Percentiles rank a stretch among this genome's conserved stretches.
These are phyloP conservation scores for Reticulitermes speratus DNA, from an alignment of 1,140 invertebrate genomes.

Conservation along the genomic window DNA sequence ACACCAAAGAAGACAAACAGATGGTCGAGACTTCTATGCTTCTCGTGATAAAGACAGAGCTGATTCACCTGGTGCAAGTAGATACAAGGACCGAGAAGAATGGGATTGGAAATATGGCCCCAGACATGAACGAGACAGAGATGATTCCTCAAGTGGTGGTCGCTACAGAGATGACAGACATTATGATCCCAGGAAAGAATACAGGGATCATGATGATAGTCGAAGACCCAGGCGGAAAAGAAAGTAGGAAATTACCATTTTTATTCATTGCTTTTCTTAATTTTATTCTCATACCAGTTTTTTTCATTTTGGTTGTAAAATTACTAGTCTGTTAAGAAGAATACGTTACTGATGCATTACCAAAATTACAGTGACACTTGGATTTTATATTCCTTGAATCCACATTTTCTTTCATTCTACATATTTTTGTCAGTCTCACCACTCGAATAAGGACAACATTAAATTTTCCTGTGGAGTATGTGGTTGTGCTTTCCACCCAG, in stretches of 20 bases:
- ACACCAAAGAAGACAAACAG: background rate
- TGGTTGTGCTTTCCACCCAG: too few species aligned
- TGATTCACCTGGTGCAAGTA: slow-evolving; percentile 7
- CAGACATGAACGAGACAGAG: slow-evolving; percentile 41
- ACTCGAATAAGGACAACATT: too few species aligned
- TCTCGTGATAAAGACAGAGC: slow-evolving; percentile 13
- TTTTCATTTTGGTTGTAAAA: too few species aligned
- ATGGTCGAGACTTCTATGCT: slow-evolving; percentile 1
- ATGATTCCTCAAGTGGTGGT: slow-evolving; percentile 35
- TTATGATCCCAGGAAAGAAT: background rate
- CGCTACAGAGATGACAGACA: slow-evolving; percentile 41
- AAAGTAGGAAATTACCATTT: background rate
- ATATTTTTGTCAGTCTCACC: too few species aligned
- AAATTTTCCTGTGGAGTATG: too few species aligned
- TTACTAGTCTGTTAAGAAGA: too few species aligned
- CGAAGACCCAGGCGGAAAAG: background rate
- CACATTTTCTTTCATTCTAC: too few species aligned
- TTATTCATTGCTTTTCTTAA: too few species aligned
- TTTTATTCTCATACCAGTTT: too few species aligned
- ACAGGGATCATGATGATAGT: background rate
- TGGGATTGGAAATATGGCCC: slow-evolving; percentile 38
- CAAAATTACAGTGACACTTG: too few species aligned
- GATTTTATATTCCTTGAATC: too few species aligned
- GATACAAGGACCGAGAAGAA: slow-evolving; percentile 40
- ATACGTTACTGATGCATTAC: too few species aligned